Base-by-base conservation (phyloP, 1,140 invertebrate species). In the Latrodectus geometricus region DNA sequence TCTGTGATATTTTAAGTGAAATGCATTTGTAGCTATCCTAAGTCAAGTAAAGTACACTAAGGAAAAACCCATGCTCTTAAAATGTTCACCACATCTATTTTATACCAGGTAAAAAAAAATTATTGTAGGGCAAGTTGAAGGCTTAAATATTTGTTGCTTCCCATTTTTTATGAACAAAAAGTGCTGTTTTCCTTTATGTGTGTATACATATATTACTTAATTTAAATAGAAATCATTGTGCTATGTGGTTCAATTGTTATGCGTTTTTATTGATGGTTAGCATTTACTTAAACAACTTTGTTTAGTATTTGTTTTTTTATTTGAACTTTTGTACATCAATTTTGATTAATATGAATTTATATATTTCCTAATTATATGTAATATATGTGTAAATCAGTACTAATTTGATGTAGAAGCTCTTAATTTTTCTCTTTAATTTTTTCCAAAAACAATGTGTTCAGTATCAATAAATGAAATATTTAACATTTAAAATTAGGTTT, bases 1-100 rank as follows among this genome's bases (percentile, higher is more conserved):
- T 76, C 82, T 84, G 82, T 84, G 82, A 84, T 84, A 84, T 52
- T 84, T 65, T 74, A 20, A 50, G 74, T 35, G 15, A 66, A 23
- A 79, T 20, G 54, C 54, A 61, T 61, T 61, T 61, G 54, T 61
- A 61, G 54, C 11, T 61, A 61, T 61, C 54, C 54, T 61, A 61
- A 61, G 54, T 61, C 54, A 61, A 14, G 17, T 61, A 14, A 17
- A 61, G 17, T 35, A 61, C 54, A 61, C 54, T 14, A 61, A 61
- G 11, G 54, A 61, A 61, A 11, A 61, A 61, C 54, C 54, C 54
- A 61, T 61, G 17, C 17, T 61, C 11, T 61, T 11, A 61, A 17
- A 61, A 61, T 14, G 17, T 35, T 35, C 54, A 11, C 11, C 54
- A 61, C 17, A 17, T 61, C 54, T 61, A 61, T 61, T 61, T 61